These are phyloP conservation scores for Camponotus pennsylvanicus DNA, from an alignment of 1,140 invertebrate genomes.

Conservation along the genomic window DNA sequence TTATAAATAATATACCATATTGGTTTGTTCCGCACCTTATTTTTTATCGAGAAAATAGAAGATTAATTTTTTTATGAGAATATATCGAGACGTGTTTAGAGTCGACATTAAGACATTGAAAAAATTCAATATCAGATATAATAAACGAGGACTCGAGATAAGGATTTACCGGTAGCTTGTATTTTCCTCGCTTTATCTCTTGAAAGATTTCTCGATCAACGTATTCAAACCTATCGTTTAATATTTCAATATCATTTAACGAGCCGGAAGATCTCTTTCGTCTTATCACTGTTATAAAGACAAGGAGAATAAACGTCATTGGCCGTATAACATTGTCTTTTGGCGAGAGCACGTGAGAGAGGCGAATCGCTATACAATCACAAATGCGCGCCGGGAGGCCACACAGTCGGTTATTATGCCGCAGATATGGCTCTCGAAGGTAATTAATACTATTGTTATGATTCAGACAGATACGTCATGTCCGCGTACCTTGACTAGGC, in stretches of 20 bases:
- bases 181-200: not conserved
- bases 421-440: slow-evolving; percentile 80
- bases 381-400: slow-evolving; percentile 25
- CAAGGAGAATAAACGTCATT: slow-evolving; percentile 63
- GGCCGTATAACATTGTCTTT: slow-evolving; percentile 57
- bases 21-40: not conserved
- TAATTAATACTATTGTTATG: slow-evolving; percentile 86
- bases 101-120: not conserved
- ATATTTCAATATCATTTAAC: not conserved
- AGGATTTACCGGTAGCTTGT: not conserved
- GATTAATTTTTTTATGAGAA: not conserved
- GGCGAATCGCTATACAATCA: not conserved
- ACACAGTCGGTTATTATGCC: slow-evolving; percentile 80
- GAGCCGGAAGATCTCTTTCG: not conserved
- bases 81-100: not conserved
- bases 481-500: slow-evolving; percentile 67
- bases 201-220: not conserved
- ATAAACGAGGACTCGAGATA: slow-evolving; percentile 1
- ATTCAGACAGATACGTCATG: slow-evolving; percentile 74
- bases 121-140: not conserved
- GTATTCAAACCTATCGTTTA: not conserved
- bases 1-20: slow-evolving; percentile 50
- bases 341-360: slow-evolving; percentile 41
- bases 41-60: not conserved
- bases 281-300: slow-evolving; percentile 22